Evolutionary conservation across 2,113 vertebrate species (phyloP).

Genomic region (Cololabis saira): DNA sequence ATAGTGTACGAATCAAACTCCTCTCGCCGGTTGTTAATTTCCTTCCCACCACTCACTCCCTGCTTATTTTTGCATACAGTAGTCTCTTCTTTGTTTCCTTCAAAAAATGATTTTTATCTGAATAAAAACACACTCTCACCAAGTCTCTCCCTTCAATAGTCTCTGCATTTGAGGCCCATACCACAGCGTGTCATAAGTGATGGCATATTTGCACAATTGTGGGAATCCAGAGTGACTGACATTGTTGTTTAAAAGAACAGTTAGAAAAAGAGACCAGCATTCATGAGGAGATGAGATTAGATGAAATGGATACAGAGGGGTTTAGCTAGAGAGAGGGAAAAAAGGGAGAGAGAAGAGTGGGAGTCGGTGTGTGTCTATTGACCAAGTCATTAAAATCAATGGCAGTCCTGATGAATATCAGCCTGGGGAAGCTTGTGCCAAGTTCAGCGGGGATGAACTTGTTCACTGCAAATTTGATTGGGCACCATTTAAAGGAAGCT

Average conservation of each 20-base stretch:
- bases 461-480: constrained; percentile 43
- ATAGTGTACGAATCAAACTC: constrained; percentile 24
- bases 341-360: constrained; percentile 26
- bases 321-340: constrained; percentile 8
- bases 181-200: background rate
- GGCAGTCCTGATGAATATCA: constrained; percentile 68
- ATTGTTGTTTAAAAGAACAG: constrained; percentile 16
- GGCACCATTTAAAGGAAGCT: constrained; percentile 42
- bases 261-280: background rate
- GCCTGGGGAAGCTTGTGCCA: constrained; percentile 39
- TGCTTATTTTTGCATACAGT: background rate
- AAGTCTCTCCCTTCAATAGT: constrained; percentile 19
- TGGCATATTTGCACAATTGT: constrained; percentile 11
- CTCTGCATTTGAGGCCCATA: background rate
- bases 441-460: constrained; percentile 47
- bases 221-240: constrained; percentile 2
- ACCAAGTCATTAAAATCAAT: constrained; percentile 72
- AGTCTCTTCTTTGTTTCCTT: constrained; percentile 29
- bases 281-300: constrained; percentile 4
- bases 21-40: constrained; percentile 46
- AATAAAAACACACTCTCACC: background rate
- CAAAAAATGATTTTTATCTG: background rate
- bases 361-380: constrained; percentile 61
- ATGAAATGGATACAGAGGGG: constrained; percentile 8
- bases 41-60: constrained; percentile 27